These are phyloP conservation scores for Drosophila novamexicana DNA, from an alignment of 1,140 invertebrate genomes.

Conservation along the genomic window DNA sequence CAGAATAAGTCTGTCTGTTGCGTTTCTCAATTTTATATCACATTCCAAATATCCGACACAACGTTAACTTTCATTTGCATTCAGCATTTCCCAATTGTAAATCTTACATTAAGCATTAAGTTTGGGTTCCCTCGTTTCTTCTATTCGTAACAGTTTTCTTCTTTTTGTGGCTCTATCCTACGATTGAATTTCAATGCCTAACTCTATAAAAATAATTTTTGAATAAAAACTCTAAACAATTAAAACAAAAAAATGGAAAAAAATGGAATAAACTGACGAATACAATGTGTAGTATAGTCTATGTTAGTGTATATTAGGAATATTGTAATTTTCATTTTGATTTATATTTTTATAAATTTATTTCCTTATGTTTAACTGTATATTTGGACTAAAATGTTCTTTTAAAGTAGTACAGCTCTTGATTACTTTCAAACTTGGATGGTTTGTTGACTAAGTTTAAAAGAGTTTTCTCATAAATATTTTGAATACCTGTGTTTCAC, in stretches of 20 bases:
- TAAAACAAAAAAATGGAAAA: no score
- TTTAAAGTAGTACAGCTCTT: background rate
- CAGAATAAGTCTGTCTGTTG: background rate
- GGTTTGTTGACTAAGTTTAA: background rate
- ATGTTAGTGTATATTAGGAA: background rate
- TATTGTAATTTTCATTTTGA: background rate
- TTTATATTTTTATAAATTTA: background rate
- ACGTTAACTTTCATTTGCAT: background rate
- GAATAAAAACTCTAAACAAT: background rate
- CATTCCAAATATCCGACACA: background rate
- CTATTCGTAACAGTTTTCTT: background rate
- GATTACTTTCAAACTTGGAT: background rate
- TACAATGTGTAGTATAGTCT: background rate
- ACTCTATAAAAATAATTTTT: background rate
- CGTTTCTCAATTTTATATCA: background rate
- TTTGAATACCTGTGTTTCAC: constrained; percentile 6
- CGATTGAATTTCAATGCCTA: constrained; percentile 2
- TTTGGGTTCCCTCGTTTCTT: background rate
- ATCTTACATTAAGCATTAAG: background rate
- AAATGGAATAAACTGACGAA: background rate
- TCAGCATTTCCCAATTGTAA: background rate
- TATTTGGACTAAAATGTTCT: background rate
- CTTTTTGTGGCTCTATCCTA: constrained; percentile 5
- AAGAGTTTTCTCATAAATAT: background rate
- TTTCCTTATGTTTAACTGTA: background rate